Conservation (phyloP, 2,113 vertebrate genomes). For the Nestor notabilis region DNA sequence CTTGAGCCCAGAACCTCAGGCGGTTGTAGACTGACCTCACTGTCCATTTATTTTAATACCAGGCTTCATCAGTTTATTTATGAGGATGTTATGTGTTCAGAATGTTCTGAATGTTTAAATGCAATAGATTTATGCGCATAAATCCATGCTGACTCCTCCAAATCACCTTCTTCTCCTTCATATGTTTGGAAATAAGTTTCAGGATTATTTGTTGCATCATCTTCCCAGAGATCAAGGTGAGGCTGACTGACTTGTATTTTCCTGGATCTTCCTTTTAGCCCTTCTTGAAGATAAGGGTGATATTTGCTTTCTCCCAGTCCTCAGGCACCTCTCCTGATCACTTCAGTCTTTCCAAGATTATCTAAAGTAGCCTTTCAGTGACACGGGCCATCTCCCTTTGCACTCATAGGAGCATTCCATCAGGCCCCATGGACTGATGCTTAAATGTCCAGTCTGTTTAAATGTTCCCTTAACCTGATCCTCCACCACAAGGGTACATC, state of each 20-base stretch:
- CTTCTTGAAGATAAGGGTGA: neutral
- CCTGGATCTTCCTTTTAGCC: neutral
- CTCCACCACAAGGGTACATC: neutral
- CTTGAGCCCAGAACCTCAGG: neutral
- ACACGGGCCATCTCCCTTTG: neutral
- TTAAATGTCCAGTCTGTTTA: neutral
- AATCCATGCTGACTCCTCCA: neutral
- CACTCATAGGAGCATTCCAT: neutral
- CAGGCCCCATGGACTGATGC: neutral
- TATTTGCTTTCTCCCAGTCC: neutral
- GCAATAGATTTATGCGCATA: neutral
- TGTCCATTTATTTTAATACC: neutral
- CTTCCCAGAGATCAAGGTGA: neutral
- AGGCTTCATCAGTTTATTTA: neutral
- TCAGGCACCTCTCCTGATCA: neutral
- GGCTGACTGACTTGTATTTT: neutral
- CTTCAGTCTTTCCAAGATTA: neutral
- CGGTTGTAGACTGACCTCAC: neutral
- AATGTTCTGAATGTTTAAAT: neutral
- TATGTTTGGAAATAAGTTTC: neutral
- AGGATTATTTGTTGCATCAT: neutral
- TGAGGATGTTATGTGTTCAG: neutral
- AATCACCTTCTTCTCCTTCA: neutral
- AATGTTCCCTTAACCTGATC: neutral
- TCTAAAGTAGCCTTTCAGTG: neutral